phyloP scores from a whole-genome alignment of 2,888 invertebrate species.

The Caradrina clavipalpis region DNA sequence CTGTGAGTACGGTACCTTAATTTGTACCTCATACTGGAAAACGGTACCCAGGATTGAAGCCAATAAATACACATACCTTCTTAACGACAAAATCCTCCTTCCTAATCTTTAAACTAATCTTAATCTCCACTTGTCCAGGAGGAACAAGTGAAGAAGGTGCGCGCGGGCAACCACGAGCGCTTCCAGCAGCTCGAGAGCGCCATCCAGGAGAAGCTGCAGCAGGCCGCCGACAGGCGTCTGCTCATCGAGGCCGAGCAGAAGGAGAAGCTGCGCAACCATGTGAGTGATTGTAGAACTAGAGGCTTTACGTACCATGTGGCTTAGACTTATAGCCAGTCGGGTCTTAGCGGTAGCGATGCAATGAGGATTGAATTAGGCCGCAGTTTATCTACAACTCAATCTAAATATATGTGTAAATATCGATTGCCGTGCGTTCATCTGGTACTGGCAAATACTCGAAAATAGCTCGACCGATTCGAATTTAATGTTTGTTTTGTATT shows the following conservation, averaged over 20 bases:
- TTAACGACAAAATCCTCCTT: too few species aligned
- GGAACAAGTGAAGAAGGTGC: slow-evolving; percentile 94
- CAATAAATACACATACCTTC: too few species aligned
- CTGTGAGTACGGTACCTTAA: too few species aligned
- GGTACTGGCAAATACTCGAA: too few species aligned
- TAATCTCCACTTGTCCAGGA: slow-evolving; percentile 88
- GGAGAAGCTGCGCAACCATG: slow-evolving; percentile 94
- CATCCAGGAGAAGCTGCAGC: slow-evolving; percentile 91
- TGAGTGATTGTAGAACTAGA: slow-evolving; percentile 11
- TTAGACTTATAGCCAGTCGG: slow-evolving; percentile 15
- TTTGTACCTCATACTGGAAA: too few species aligned
- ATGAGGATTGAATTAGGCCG: too few species aligned
- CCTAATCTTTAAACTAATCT: background rate
- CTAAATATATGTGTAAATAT: too few species aligned
- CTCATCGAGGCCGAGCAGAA: slow-evolving; percentile 94
- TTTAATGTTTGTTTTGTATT: too few species aligned
- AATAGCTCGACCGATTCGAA: too few species aligned
- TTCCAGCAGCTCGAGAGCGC: slow-evolving; percentile 93
- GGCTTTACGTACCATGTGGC: background rate
- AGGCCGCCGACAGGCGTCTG: slow-evolving; percentile 93
- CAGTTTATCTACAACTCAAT: too few species aligned
- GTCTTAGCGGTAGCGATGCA: background rate
- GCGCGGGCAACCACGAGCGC: slow-evolving; percentile 92
- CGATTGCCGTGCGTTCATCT: too few species aligned
- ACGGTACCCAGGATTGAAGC: too few species aligned